Base-by-base conservation (phyloP, 2,888 invertebrate genomes). In the Cinara cedri region DNA sequence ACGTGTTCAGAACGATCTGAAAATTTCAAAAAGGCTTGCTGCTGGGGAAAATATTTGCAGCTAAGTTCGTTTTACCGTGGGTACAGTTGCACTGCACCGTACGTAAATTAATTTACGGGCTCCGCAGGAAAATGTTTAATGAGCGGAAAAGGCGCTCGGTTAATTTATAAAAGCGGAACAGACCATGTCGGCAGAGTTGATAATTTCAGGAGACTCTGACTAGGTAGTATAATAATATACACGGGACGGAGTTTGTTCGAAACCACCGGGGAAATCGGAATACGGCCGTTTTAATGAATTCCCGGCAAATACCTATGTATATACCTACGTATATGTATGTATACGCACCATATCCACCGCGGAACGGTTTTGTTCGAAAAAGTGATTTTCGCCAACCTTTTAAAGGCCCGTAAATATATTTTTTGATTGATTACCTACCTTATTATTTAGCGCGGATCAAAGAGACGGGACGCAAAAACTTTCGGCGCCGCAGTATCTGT, bases 211-310 rank as follows among this genome's bases (percentile, higher is more conserved):
- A 34, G 34, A 34, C 34, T 34, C 3, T 57, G 44, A 11, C 49
- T 9, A 24, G 16, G 57, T 49, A 19, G 34, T 34, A n/a, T n/a
- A 54, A 54, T 46, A 65, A 21, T 54, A 9, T 26, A 34, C 6
- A 62, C 11, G 19, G 10, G 34, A 54, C 10, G 10, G 34, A 51
- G 34, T 72, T 72, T 51, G 14, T 16, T 68, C 14, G 16, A 34
- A 72, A 21, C 51, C 62, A 21, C 60, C 4, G 46, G 62, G 62
- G 72, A 72, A 62, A 62, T 72, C 72, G 62, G 51, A 62, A 51
- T 34, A 51, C 60, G 34, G 34, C 14, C 11, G n/a, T 34, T 72
- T 72, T 62, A 49, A 72, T 49, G 49, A 62, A 68, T 68, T n/a
- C n/a, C n/a, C n/a, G n/a, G n/a, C n/a, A n/a, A n/a, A n/a, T n/a